A percentile compares a stretch with the other conserved stretches of the same genome.
Conservation (phyloP, 2,888 invertebrate species). For the Sinodicranocentrus sp. region DNA sequence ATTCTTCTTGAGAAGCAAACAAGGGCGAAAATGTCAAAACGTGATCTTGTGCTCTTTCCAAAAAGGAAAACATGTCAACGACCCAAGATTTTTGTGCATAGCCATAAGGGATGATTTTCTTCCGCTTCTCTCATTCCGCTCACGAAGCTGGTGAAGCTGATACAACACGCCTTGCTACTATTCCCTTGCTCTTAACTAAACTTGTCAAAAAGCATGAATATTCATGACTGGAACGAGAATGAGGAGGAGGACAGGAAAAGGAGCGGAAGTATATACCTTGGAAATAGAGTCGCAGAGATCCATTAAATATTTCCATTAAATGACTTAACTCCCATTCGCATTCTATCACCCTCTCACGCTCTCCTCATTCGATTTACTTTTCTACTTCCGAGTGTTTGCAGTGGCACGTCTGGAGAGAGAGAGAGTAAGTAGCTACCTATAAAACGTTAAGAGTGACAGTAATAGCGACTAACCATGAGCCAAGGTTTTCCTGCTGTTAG, state of each 20-base stretch:
- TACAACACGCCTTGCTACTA: not conserved
- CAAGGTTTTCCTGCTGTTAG: slow-evolving; percentile 34
- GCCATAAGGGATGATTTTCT: slow-evolving; percentile 18
- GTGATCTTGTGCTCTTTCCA: slow-evolving; percentile 44
- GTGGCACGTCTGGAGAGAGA: slow-evolving; percentile 38
- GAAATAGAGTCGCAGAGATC: slow-evolving; percentile 48
- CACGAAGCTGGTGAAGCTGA: slow-evolving; percentile 54
- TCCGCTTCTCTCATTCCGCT: slow-evolving; percentile 23
- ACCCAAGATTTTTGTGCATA: no score
- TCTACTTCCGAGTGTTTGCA: slow-evolving; percentile 28
- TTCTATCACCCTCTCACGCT: slow-evolving; percentile 51
- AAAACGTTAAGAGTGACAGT: slow-evolving; percentile 53
- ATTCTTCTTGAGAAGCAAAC: slow-evolving; percentile 16
- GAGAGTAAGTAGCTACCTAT: not conserved
- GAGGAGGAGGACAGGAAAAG: slow-evolving; percentile 27
- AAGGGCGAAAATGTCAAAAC: slow-evolving; percentile 57
- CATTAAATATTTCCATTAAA: slow-evolving; percentile 70
- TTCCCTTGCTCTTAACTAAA: slow-evolving; percentile 50
- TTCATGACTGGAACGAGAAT: slow-evolving; percentile 37
- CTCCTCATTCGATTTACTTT: slow-evolving; percentile 52
- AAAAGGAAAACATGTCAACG: slow-evolving; percentile 29
- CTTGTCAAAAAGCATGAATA: slow-evolving; percentile 63
- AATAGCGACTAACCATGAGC: slow-evolving; percentile 54
- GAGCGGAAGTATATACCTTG: slow-evolving; percentile 54
- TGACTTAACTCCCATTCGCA: slow-evolving; percentile 68